A percentile compares a stretch with the other conserved stretches of the same genome.
These are phyloP conservation scores for Hydraecia micacea DNA, from an alignment of 2,888 invertebrate genomes.

Conservation along the genomic window DNA sequence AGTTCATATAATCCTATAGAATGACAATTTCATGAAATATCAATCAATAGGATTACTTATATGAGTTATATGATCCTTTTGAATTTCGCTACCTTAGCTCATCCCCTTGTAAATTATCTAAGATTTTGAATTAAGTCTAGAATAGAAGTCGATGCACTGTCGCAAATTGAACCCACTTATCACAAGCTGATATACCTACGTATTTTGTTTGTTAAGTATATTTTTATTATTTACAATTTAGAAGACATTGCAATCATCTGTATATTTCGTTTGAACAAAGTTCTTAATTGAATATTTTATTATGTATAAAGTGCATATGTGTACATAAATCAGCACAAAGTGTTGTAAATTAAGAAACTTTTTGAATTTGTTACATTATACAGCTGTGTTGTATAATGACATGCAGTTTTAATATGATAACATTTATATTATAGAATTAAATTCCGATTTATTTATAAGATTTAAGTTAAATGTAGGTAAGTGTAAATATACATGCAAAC, in stretches of 20 bases:
- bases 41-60: neutral
- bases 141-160: slow-evolving; percentile 49
- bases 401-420: slow-evolving; percentile 72
- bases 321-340: slow-evolving; percentile 83
- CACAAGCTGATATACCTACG: slow-evolving; percentile 61
- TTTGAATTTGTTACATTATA: slow-evolving; percentile 69
- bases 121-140: slow-evolving; percentile 39
- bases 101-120: neutral
- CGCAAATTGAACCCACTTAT: slow-evolving; percentile 68
- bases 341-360: slow-evolving; percentile 77
- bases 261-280: slow-evolving; percentile 87
- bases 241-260: slow-evolving; percentile 68
- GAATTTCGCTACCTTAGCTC: neutral
- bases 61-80: neutral
- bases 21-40: neutral
- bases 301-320: slow-evolving; percentile 73
- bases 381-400: slow-evolving; percentile 77
- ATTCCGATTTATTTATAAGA: slow-evolving; percentile 52
- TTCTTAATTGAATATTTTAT: slow-evolving; percentile 75
- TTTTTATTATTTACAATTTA: slow-evolving; percentile 66
- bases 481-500: slow-evolving; percentile 80
- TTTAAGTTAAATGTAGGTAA: slow-evolving; percentile 54
- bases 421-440: slow-evolving; percentile 64
- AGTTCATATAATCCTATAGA: neutral
- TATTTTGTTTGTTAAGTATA: slow-evolving; percentile 55